Evolutionary conservation across 2,113 vertebrate genomes (phyloP), one percentile per base, ranked within the genome.

Genomic region (Alouatta palliata): DNA sequence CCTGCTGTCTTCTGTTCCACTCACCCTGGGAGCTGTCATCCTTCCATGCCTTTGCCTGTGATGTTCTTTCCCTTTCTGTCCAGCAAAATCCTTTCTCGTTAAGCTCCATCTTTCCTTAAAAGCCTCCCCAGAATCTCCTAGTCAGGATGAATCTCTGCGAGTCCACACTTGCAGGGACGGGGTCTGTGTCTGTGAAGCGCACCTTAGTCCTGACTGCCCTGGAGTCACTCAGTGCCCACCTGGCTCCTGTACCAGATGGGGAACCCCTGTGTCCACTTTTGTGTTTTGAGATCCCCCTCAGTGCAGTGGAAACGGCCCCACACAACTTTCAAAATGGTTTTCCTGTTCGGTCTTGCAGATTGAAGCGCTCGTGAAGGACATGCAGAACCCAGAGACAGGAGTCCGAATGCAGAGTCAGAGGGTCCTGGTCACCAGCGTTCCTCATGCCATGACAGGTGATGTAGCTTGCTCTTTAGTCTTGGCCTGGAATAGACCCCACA

Each of bases 361-460:
- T 0, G 99, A 99, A 96, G 96, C 98, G 0, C 98, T 99, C 0
- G 97, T 99, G 97, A 98, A 99, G 98, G 99, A 99, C 98, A 99
- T 99, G 99, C 99, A 99, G 98, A 99, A 99, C 92, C 99, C 99
- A 2, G 99, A 99, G 35, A 98, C 97, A 0, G 99, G 99, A 54
- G 98, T 99, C 56, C 99, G 99, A 97, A 99, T 98, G 0, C 99
- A 99, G 97, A 99, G 98, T 0, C 99, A 99, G 98, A 98, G 98
- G n/a, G 98, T 99, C 97, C 98, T 98, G 91, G 98, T 99, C 80
- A 98, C 99, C 5, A 99, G 92, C 13, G 99, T 99, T 97, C 99
- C 99, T 1, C 99, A 99, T 0, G 99, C 99, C 54, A 98, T 99
- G 94, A 98, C 99, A 96, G 99, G 99, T 99, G 97, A 92, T 6